Evolutionary conservation across 1,140 invertebrate species (phyloP), one percentile per base, ranked within the genome.

Genomic region (Rhagoletis zephyria): DNA sequence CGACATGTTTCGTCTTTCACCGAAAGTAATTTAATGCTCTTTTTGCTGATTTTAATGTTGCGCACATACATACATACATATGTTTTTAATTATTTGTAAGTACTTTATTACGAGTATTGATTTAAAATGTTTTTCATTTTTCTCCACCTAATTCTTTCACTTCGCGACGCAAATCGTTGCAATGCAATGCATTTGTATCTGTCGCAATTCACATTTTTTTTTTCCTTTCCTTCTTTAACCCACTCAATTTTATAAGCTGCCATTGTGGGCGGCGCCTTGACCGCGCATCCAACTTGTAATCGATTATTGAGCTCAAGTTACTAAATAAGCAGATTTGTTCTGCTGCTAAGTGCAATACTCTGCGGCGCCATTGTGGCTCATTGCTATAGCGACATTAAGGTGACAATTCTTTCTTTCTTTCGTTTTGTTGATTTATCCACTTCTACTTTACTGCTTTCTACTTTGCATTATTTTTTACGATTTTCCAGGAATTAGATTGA

Each of bases 371-470:
- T 10, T 30, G 64, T 5, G 64, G n/a, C 30, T n/a, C 64, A 65
- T 67, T 40, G 4, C 9, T 3, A 67, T 7, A 40, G 30, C 30
- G 10, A 10, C 51, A 7, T 7, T 56, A 10, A 56, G 42, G 7
- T 16, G 67, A 67, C 65, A 67, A 45, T 48, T 74, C 7, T 48
- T 74, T 74, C n/a, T n/a, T 74, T 48, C 67, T n/a, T 74, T 74
- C 45, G 42, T 48, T 74, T 74, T 74, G 42, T 48, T 74, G 67
- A 74, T 48, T 45, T 56, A 30, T 56, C 19, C 48, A 19, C 74
- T 19, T 81, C 45, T 51, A 9, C 74, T 81, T 19, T 51, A 14
- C 70, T 74, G 30, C 74, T 81, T 56, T 56, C 4, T 12, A 16
- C 48, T 81, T 81, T 81, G 74, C 48, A 56, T 81, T 19, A 30